Conservation (phyloP, 2,113 vertebrate species). For the Ictidomys tridecemlineatus region DNA sequence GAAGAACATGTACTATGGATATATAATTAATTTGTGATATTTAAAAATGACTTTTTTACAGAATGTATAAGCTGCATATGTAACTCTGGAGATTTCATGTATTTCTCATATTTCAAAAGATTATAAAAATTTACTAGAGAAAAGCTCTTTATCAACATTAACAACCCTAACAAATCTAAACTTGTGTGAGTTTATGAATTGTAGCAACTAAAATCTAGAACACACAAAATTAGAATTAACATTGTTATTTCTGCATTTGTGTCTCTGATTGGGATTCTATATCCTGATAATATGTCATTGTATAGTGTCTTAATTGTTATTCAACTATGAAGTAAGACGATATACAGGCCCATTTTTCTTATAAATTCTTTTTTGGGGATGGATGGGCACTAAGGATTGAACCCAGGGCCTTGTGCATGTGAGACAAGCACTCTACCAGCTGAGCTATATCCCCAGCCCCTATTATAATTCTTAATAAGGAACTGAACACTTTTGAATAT, state of each 20-base stretch:
- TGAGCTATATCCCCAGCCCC: too few species aligned
- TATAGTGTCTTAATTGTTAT: neutral
- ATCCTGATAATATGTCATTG: neutral
- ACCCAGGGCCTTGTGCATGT: too few species aligned
- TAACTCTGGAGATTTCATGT: slow-evolving; percentile 62
- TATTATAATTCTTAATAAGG: neutral
- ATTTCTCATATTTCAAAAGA: slow-evolving; percentile 65
- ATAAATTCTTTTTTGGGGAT: neutral
- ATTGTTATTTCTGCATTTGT: neutral
- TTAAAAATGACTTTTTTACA: slow-evolving; percentile 59
- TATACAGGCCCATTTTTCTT: neutral
- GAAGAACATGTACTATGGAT: slow-evolving; percentile 39
- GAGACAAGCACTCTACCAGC: too few species aligned
- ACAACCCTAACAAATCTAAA: neutral
- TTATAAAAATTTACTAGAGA: slow-evolving; percentile 50
- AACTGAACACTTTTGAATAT: slow-evolving; percentile 56
- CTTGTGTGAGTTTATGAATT: slow-evolving; percentile 37
- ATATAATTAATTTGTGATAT: slow-evolving; percentile 65
- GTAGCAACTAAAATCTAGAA: slow-evolving; percentile 16
- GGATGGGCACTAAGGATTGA: too few species aligned
- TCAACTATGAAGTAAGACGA: neutral
- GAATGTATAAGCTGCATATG: slow-evolving; percentile 29
- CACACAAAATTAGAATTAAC: neutral
- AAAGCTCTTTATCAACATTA: slow-evolving; percentile 31
- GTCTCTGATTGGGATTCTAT: neutral